phyloP scores from a whole-genome alignment of 2,888 invertebrate species.

The Hyles lineata region DNA sequence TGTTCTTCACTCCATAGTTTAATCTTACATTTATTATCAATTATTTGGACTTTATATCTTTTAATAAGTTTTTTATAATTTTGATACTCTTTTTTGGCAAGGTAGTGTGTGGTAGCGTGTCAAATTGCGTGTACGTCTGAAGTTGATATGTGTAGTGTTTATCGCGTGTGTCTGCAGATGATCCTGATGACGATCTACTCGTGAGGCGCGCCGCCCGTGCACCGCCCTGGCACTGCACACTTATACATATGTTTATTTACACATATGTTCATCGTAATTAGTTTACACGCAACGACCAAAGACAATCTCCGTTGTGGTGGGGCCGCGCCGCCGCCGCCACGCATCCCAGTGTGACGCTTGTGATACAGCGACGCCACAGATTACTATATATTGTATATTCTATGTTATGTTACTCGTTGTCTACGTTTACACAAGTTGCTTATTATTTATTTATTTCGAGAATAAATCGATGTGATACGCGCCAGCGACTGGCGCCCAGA shows the following conservation, averaged over 20 bases:
- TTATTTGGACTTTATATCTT: too few species aligned
- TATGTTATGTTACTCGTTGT: constrained; percentile 15
- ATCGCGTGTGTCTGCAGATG: constrained; percentile 75
- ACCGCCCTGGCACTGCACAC: too few species aligned
- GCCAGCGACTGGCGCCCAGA: neutral
- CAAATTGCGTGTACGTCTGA: neutral
- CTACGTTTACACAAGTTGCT: constrained; percentile 19
- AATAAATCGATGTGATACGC: neutral
- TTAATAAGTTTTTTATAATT: too few species aligned
- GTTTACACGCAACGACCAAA: constrained; percentile 3
- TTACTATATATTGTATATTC: neutral
- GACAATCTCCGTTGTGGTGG: neutral
- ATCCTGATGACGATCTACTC: constrained; percentile 88
- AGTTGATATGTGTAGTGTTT: neutral
- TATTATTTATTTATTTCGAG: neutral
- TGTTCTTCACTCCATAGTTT: too few species aligned
- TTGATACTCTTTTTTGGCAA: too few species aligned
- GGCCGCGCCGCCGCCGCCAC: neutral
- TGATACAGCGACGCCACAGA: neutral
- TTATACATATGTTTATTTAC: too few species aligned
- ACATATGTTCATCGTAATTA: too few species aligned
- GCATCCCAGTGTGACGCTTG: neutral
- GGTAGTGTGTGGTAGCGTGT: neutral
- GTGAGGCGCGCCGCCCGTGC: constrained; percentile 54
- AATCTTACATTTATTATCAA: too few species aligned